Evolutionary conservation across 2,113 vertebrate species (phyloP).

Genomic region (Megaleporinus macrocephalus): DNA sequence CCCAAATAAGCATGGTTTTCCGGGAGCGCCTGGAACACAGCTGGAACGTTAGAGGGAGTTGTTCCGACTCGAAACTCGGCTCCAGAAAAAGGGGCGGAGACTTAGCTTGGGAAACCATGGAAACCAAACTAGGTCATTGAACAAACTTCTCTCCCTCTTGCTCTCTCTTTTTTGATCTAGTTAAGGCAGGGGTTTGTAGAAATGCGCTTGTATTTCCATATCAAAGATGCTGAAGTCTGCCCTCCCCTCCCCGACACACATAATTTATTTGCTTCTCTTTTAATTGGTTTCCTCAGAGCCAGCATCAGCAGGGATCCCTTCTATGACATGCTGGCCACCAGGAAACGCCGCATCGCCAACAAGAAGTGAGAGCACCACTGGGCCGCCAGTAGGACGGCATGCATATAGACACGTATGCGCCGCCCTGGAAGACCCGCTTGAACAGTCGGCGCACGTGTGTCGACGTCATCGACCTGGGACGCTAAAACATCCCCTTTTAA

Average conservation of each 20-base stretch:
- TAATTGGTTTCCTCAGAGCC: constrained; percentile 81
- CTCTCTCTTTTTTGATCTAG: constrained; percentile 65
- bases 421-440: not conserved
- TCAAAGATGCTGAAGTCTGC: constrained; percentile 71
- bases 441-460: not conserved
- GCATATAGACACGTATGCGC: not conserved
- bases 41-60: constrained; percentile 48
- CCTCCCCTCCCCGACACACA: constrained; percentile 52
- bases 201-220: constrained; percentile 75
- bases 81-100: constrained; percentile 12
- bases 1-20: no score
- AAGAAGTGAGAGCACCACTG: constrained; percentile 84
- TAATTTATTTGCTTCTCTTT: constrained; percentile 67
- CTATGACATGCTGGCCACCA: constrained; percentile 98
- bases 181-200: constrained; percentile 70
- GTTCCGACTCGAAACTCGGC: constrained; percentile 48
- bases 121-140: constrained; percentile 81
- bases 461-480: not conserved
- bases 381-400: not conserved
- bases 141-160: constrained; percentile 67
- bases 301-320: constrained; percentile 98
- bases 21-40: not conserved
- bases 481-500: not conserved
- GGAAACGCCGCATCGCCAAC: constrained; percentile 96
- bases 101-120: constrained; percentile 75